Evolutionary conservation across 37 sponge, comb jelly and placozoan species (phyloP), one percentile per base, ranked within the genome.

Genomic region (Beroe ovata): DNA sequence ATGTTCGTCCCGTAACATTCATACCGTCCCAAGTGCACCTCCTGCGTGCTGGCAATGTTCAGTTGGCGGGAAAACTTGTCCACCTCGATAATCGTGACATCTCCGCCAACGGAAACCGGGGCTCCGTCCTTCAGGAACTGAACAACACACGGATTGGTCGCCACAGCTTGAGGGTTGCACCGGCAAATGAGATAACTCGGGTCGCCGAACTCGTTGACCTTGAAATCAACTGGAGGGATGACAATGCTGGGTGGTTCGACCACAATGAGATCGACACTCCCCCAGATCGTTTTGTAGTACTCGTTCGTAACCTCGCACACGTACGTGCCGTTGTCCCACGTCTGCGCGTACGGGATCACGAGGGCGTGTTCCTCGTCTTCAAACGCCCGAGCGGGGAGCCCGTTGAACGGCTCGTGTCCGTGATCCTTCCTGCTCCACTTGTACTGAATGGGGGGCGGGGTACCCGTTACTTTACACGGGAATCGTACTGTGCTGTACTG

Each of bases 251-350:
- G 69, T 2, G 69, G 69, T 30, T 66, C 35, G 11, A 66, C 36
- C 16, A 66, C 54, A 42, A 36, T 42, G n/a, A 77, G 84, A 1
- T 36, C 23, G 3, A 77, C 54, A 25, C 38, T 22, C n/a, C 84
- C 84, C n/a, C 2, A 38, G 4, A 77, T 77, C 1, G 4, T 21
- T 25, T 77, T 18, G 38, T 26, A 77, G 54, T 77, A 77, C 84
- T 77, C 84, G 84, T 77, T 77, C 3, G 84, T 77, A 1, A 77
- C 84, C 8, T 41, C 33, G 33, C 84, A 77, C 2, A 39, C 8
- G 54, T 77, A 77, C 0, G 84, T 77, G 8, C 84, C 84, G 54
- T 77, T 77, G 84, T 77, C 84, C 84, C 84, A 77, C 1, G 41
- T 77, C 69, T 77, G 84, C 39, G 84, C 4, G 28, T 28, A 77